These are phyloP conservation scores for Esperia sulphurella DNA, from an alignment of 2,888 invertebrate genomes.

Conservation along the genomic window DNA sequence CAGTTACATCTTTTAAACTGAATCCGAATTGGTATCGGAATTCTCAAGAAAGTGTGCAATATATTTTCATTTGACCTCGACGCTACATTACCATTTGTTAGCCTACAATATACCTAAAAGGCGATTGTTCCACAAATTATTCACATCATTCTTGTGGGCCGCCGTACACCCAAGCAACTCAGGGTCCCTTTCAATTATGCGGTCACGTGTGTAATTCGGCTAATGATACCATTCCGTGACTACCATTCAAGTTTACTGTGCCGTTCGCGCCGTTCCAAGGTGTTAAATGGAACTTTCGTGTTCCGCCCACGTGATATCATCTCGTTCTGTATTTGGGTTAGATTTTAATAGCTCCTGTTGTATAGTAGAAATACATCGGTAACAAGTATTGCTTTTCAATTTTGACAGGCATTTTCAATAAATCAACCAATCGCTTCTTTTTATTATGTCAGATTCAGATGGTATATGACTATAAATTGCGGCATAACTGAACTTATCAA, in stretches of 20 bases:
- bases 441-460: background rate
- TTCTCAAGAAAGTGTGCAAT: background rate
- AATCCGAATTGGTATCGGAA: background rate
- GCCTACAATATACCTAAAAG: constrained; percentile 3
- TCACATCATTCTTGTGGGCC: constrained; percentile 29
- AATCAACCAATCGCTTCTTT: background rate
- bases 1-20: too few species aligned
- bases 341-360: constrained; percentile 21
- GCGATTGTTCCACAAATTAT: constrained; percentile 39
- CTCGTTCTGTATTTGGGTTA: constrained; percentile 30
- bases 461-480: too few species aligned
- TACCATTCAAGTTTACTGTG: constrained; percentile 44
- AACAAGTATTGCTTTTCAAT: constrained; percentile 25
- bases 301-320: constrained; percentile 43
- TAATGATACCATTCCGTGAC: constrained; percentile 57
- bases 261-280: constrained; percentile 42
- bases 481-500: too few species aligned
- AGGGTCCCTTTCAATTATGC: constrained; percentile 41
- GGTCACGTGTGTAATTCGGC: constrained; percentile 49
- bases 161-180: constrained; percentile 21
- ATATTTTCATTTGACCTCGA: background rate
- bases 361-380: constrained; percentile 1
- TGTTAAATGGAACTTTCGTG: constrained; percentile 67
- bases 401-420: constrained; percentile 23
- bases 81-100: background rate